phyloP scores from a whole-genome alignment of 2,888 invertebrate species.

The Spatulosminthurus flaviceps region DNA sequence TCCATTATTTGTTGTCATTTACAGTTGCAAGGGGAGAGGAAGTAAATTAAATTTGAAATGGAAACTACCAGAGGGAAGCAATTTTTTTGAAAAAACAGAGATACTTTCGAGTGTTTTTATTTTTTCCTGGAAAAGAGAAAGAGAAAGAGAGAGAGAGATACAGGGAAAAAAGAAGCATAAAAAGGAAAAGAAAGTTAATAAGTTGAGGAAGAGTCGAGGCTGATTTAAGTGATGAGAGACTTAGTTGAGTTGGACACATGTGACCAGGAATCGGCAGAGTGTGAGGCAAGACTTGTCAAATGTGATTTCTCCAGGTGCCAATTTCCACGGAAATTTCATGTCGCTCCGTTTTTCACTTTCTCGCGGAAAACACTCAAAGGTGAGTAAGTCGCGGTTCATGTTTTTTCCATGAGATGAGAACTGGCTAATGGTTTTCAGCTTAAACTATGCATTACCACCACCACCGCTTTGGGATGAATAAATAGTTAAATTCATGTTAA shows the following conservation, averaged over 20 bases:
- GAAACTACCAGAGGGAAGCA: too few relatives aligned
- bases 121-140: too few relatives aligned
- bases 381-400: slow-evolving; percentile 29
- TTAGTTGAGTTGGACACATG: slow-evolving; percentile 37
- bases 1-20: too few relatives aligned
- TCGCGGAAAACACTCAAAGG: slow-evolving; percentile 46
- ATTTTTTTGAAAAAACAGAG: too few relatives aligned
- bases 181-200: too few relatives aligned
- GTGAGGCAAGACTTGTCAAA: slow-evolving; percentile 49
- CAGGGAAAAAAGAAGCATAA: too few relatives aligned
- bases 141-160: too few relatives aligned
- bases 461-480: too few relatives aligned
- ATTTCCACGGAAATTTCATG: slow-evolving; percentile 56
- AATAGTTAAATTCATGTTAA: too few relatives aligned
- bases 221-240: slow-evolving; percentile 39
- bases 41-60: too few relatives aligned
- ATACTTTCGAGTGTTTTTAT: too few relatives aligned
- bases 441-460: slow-evolving; percentile 28
- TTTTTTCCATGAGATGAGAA: slow-evolving; percentile 46
- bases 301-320: slow-evolving; percentile 58
- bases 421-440: slow-evolving; percentile 36
- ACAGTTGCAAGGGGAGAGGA: too few relatives aligned
- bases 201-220: background rate
- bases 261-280: background rate
- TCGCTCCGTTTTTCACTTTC: slow-evolving; percentile 60